phyloP scores from a whole-genome alignment of 2,113 vertebrate species.

The Macheiramphus alcinus region DNA sequence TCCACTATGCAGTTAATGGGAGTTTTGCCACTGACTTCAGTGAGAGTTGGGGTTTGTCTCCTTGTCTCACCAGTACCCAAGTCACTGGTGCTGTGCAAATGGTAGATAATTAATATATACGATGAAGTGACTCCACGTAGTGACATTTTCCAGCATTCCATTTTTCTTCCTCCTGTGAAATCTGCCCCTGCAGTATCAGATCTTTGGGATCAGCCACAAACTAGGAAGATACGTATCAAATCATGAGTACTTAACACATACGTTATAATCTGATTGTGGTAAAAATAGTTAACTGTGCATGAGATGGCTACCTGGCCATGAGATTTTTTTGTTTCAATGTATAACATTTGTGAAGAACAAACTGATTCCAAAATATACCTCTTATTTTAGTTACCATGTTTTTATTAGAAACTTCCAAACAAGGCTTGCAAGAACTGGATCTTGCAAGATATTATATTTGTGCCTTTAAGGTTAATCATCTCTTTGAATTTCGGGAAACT shows the following conservation, averaged over 20 bases:
- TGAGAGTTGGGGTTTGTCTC: not conserved
- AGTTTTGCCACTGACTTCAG: not conserved
- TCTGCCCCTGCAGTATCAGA: not conserved
- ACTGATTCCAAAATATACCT: not conserved
- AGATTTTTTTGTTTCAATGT: not conserved
- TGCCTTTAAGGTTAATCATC: conserved; percentile 12
- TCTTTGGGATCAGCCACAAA: not conserved
- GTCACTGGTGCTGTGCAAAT: not conserved
- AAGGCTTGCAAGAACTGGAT: not conserved
- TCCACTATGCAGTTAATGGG: not conserved
- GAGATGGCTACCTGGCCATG: not conserved
- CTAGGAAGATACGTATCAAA: not conserved
- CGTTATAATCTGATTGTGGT: not conserved
- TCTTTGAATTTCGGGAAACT: conserved; percentile 10
- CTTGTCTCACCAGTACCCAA: not conserved
- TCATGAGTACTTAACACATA: not conserved
- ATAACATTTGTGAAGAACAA: not conserved
- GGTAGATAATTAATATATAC: not conserved
- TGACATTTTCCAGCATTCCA: not conserved
- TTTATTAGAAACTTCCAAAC: not conserved
- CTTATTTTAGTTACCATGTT: not conserved
- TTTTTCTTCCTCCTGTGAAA: not conserved
- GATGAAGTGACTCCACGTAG: not conserved
- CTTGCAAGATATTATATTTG: not conserved
- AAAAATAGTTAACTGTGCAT: not conserved